phyloP scores from a whole-genome alignment of 2,888 invertebrate genomes.

The Epinotia brunnichana region DNA sequence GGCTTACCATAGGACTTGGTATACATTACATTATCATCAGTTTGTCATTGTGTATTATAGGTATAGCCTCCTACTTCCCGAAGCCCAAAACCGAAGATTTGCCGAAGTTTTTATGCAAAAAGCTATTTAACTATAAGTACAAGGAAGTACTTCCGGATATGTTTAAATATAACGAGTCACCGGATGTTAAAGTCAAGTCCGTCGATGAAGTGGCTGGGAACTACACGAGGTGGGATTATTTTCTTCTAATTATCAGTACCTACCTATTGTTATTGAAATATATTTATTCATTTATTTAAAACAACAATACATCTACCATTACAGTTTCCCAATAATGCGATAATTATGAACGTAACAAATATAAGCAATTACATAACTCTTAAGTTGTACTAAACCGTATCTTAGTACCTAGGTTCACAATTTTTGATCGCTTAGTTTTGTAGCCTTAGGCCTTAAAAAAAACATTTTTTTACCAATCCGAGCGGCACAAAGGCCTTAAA shows the following conservation, averaged over 20 bases:
- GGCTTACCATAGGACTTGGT: neutral
- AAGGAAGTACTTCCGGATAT: neutral
- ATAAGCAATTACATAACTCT: no score
- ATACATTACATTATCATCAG: neutral
- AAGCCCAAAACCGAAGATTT: constrained; percentile 15
- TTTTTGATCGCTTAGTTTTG: no score
- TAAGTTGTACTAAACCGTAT: no score
- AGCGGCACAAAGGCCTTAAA: no score
- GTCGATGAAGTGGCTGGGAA: constrained; percentile 10
- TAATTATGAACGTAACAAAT: no score
- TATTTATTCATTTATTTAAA: no score
- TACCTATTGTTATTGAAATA: no score
- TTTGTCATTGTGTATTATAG: constrained; percentile 18
- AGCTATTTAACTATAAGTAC: constrained; percentile 7
- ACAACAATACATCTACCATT: no score
- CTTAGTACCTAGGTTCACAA: no score
- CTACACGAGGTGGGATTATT: constrained; percentile 2
- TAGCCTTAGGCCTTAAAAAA: no score
- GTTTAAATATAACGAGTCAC: neutral
- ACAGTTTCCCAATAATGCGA: no score
- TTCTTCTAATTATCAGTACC: neutral
- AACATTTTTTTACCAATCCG: no score
- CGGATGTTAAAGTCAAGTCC: neutral
- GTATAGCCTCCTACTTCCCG: constrained; percentile 15
- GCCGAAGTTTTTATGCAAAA: neutral